phyloP scores from a whole-genome alignment of 2,113 vertebrate genomes.

The Todiramphus chloris region DNA sequence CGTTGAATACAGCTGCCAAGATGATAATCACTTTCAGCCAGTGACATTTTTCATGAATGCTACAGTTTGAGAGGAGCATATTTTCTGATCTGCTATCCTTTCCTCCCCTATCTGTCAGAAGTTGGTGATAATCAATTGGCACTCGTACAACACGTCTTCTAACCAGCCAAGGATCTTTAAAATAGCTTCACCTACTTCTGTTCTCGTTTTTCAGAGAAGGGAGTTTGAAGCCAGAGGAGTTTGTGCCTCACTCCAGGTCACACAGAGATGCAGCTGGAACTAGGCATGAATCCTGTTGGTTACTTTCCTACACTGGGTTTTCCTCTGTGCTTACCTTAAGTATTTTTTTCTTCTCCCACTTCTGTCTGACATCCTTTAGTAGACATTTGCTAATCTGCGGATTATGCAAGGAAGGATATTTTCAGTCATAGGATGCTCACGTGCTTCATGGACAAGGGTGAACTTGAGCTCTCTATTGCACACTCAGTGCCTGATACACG shows the following conservation, averaged over 20 bases:
- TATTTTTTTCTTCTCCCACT: background rate
- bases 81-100: background rate
- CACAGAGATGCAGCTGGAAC: background rate
- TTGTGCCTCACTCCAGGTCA: background rate
- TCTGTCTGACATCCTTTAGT: slow-evolving; percentile 19
- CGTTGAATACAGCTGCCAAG: background rate
- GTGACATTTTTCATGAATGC: slow-evolving; percentile 13
- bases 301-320: background rate
- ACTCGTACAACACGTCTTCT: background rate
- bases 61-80: background rate
- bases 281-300: background rate
- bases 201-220: background rate
- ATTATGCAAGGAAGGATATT: slow-evolving; percentile 55
- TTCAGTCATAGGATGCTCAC: slow-evolving; percentile 66
- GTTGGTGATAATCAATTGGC: background rate
- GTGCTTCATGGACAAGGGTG: background rate
- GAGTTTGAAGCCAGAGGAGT: background rate
- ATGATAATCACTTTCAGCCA: background rate
- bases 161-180: slow-evolving; percentile 21
- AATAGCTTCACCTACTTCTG: slow-evolving; percentile 2
- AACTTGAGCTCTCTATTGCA: background rate
- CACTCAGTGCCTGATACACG: background rate
- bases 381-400: slow-evolving; percentile 52
- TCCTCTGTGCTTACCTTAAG: background rate
- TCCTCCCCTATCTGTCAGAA: background rate